These are phyloP conservation scores for Crotalus horridus DNA, from an alignment of 2,113 vertebrate genomes.

Conservation along the genomic window DNA sequence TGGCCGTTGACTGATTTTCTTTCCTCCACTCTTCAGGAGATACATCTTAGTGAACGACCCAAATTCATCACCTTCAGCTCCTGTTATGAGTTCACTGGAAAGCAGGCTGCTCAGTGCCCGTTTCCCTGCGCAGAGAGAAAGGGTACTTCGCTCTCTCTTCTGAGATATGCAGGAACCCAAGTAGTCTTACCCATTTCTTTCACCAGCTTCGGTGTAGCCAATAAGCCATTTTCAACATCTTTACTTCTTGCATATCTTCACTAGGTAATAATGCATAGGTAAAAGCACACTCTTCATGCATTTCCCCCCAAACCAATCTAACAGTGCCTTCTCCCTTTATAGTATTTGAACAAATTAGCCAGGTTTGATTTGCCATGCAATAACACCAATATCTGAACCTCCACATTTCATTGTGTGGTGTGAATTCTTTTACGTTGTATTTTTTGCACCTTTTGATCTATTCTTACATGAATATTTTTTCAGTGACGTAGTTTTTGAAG, in stretches of 20 bases:
- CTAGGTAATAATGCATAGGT: constrained; percentile 33
- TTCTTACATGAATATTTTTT: background rate
- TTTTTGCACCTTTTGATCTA: background rate
- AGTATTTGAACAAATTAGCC: background rate
- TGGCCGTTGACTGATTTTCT: background rate
- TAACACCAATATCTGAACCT: background rate
- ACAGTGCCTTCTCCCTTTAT: background rate
- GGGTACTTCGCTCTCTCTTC: background rate
- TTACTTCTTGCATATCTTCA: background rate
- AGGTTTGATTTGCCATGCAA: background rate
- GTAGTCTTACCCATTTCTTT: background rate
- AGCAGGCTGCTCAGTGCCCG: constrained; percentile 32
- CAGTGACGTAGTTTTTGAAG: background rate
- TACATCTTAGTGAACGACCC: constrained; percentile 11
- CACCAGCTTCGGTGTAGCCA: background rate
- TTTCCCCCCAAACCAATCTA: background rate
- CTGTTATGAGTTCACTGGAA: constrained; percentile 24
- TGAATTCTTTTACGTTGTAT: background rate
- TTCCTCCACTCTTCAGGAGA: background rate
- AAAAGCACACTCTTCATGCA: constrained; percentile 12
- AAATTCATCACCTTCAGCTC: background rate
- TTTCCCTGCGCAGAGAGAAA: constrained; percentile 24
- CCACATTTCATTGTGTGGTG: background rate
- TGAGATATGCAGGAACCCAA: background rate
- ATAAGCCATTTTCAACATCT: background rate